Percentiles rank a stretch among this genome's conserved stretches.
phyloP scores from a whole-genome alignment of 2,888 invertebrate genomes.

The Apotomis turbidana region DNA sequence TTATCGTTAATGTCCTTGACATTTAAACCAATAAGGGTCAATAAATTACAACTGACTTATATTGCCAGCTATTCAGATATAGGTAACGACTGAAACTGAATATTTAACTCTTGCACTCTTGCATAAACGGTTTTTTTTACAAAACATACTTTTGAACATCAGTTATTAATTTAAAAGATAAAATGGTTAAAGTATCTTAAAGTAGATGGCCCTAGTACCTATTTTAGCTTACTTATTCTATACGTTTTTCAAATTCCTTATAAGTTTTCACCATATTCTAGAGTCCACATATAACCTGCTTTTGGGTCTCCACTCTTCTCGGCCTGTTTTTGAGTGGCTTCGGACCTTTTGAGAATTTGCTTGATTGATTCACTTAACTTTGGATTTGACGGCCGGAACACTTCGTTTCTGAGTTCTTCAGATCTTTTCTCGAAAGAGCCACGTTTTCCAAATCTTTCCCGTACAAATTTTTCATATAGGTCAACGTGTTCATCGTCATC shows the following conservation, averaged over 20 bases:
- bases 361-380: slow-evolving; percentile 65
- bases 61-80: too few species aligned
- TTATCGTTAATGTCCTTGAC: too few species aligned
- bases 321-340: slow-evolving; percentile 68
- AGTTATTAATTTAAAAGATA: too few species aligned
- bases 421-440: slow-evolving; percentile 66
- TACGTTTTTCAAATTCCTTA: slow-evolving; percentile 35
- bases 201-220: too few species aligned
- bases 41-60: too few species aligned
- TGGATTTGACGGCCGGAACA: slow-evolving; percentile 56
- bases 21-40: too few species aligned
- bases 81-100: too few species aligned
- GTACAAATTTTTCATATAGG: slow-evolving; percentile 77
- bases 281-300: slow-evolving; percentile 80
- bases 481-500: slow-evolving; percentile 64
- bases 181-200: too few species aligned
- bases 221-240: too few species aligned
- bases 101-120: too few species aligned
- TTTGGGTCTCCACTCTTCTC: slow-evolving; percentile 73
- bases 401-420: slow-evolving; percentile 57
- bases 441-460: slow-evolving; percentile 75
- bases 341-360: slow-evolving; percentile 71
- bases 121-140: too few species aligned
- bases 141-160: too few species aligned
- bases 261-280: slow-evolving; percentile 78